Base-by-base conservation (phyloP, 2,797 vertebrate species). In the Phaenicophaeus curvirostris region DNA sequence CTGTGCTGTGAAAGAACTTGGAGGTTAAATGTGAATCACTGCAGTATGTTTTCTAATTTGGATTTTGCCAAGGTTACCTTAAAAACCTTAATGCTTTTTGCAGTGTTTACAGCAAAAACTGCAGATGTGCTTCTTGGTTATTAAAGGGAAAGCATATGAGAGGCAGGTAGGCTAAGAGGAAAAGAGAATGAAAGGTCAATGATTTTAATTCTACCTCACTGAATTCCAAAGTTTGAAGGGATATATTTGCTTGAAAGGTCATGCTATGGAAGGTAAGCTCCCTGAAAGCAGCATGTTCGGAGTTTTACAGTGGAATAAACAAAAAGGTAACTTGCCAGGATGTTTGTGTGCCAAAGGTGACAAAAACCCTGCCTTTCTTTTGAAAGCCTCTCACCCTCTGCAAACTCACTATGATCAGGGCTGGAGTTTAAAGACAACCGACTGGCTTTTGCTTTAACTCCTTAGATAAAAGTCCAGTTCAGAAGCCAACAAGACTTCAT, bases 261-360 rank as follows among this genome's bases (percentile, higher is more conserved):
- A 93, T 67, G 62, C n/a, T 92, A 78, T 94, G 95, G 91, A 91
- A 89, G 92, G 93, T 89, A 92, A 95, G 88, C 74, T 93, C 88
- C 93, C 95, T 94, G 89, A 95, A 92, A 95, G 82, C 88, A 78
- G 84, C 0, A 4, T 86, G 65, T 95, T 87, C 8, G 1, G 93
- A 74, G 74, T 65, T 90, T 95, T 90, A 65, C 72, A 67, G 63
- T 89, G 94, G 95, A 93, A 96, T 95, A 97, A 97, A 96, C 91
- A 97, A 95, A 94, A 95, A 96, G 83, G 71, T 93, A 97, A 95
- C 91, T 95, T 96, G 79, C 78, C 1, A 17, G 95, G 92, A 94
- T 96, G 86, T 97, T 97, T 97, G 81, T 94, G 50, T 96, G 82
- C 87, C 85, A 95, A 96, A 97, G 95, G 97, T 95, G 97, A 96